These are phyloP conservation scores for Aphelenchoides bicaudatus DNA, from an alignment of 2,888 invertebrate species.

Conservation along the genomic window DNA sequence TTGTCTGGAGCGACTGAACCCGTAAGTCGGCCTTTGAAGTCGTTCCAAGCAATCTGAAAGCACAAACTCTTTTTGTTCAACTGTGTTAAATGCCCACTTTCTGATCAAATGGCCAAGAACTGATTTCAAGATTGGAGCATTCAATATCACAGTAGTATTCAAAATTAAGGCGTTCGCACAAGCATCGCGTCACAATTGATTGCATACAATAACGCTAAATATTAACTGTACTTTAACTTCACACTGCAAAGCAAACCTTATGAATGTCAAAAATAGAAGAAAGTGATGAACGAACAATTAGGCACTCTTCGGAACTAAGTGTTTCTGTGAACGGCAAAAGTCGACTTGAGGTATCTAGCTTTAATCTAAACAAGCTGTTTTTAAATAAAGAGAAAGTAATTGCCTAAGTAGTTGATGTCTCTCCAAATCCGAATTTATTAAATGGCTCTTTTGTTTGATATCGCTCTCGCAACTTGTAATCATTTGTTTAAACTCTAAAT, in stretches of 20 bases:
- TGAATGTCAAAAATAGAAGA: conserved; percentile 39
- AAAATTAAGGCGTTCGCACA: conserved; percentile 40
- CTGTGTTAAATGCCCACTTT: no score
- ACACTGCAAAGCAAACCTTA: conserved; percentile 41
- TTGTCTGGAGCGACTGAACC: conserved; percentile 19
- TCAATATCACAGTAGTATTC: conserved; percentile 34
- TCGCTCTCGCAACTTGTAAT: conserved; percentile 28
- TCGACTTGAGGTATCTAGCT: conserved; percentile 37
- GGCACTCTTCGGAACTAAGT: conserved; percentile 34
- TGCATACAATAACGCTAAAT: conserved; percentile 20
- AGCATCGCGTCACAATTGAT: conserved; percentile 38
- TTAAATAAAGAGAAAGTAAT: conserved; percentile 14
- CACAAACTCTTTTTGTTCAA: no score
- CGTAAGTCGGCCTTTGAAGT: conserved; percentile 35
- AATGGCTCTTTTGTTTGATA: conserved; percentile 23
- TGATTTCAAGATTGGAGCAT: conserved; percentile 32
- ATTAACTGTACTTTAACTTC: neutral
- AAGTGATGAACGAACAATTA: conserved; percentile 36
- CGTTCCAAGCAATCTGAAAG: conserved; percentile 31
- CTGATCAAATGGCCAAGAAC: conserved; percentile 35
- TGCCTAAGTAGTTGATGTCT: conserved; percentile 31
- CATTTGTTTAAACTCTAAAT: conserved; percentile 30
- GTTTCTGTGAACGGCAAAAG: conserved; percentile 39
- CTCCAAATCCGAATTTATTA: conserved; percentile 33
- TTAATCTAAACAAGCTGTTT: conserved; percentile 27